Conservation (phyloP, 2,797 vertebrate genomes). For the Amphiprion clarkii region DNA sequence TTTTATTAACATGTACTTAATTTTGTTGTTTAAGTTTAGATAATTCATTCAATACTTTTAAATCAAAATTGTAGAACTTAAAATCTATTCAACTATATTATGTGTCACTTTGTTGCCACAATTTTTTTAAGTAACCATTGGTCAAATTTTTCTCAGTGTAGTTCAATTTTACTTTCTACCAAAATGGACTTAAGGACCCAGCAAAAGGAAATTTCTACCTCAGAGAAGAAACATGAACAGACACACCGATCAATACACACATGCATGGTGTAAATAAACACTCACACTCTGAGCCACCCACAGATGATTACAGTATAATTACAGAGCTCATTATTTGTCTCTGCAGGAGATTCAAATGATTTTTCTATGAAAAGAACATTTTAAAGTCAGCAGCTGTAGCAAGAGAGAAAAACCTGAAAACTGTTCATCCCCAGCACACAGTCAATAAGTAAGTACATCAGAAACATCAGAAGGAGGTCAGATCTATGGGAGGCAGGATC, state of each 20-base stretch:
- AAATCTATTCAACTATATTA: too few relatives aligned
- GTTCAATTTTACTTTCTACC: too few relatives aligned
- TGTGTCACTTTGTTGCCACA: too few relatives aligned
- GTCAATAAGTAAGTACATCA: neutral
- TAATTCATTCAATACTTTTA: too few relatives aligned
- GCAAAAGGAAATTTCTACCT: neutral
- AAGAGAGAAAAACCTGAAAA: conserved; percentile 1
- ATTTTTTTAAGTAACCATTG: too few relatives aligned
- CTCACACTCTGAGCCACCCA: conserved; percentile 24
- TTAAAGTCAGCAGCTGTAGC: conserved; percentile 27
- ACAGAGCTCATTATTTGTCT: conserved; percentile 57
- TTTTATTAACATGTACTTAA: too few relatives aligned
- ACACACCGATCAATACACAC: neutral
- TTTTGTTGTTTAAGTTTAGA: too few relatives aligned
- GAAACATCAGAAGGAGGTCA: neutral
- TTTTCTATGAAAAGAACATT: conserved; percentile 20
- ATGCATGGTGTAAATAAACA: neutral
- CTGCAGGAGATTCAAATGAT: conserved; percentile 45
- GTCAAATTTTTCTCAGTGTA: too few relatives aligned
- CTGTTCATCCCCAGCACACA: neutral
- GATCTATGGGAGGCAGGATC: neutral
- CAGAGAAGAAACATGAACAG: neutral
- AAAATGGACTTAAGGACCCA: too few relatives aligned
- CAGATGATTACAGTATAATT: conserved; percentile 55
- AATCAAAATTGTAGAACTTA: too few relatives aligned